phyloP scores from a whole-genome alignment of 2,888 invertebrate genomes.

The Dione juno region DNA sequence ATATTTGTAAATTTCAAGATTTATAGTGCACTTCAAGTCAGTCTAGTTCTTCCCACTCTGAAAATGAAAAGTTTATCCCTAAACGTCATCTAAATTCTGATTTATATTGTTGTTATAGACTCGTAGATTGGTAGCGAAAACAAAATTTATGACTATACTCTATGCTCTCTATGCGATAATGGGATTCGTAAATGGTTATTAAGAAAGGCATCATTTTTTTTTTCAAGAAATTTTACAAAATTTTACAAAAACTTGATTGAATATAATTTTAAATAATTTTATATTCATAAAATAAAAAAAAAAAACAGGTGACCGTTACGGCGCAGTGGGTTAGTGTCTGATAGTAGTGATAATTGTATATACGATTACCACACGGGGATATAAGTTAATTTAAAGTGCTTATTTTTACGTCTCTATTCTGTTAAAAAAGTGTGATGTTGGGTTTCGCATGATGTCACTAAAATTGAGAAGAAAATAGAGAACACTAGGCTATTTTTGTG shows the following conservation, averaged over 20 bases:
- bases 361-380: too few relatives aligned
- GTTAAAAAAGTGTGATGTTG: too few relatives aligned
- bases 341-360: too few relatives aligned
- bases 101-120: conserved; percentile 39
- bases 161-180: not conserved
- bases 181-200: conserved; percentile 4
- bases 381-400: too few relatives aligned
- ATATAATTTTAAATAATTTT: too few relatives aligned
- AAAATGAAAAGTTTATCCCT: conserved; percentile 32
- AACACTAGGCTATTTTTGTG: too few relatives aligned
- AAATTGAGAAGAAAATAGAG: too few relatives aligned
- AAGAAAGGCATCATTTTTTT: not conserved
- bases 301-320: too few relatives aligned
- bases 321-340: too few relatives aligned
- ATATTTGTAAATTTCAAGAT: conserved; percentile 10
- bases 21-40: conserved; percentile 17
- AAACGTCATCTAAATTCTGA: conserved; percentile 40
- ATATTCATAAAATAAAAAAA: too few relatives aligned
- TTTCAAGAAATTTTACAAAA: not conserved
- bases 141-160: conserved; percentile 16
- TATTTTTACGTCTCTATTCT: too few relatives aligned
- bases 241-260: not conserved
- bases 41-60: conserved; percentile 14
- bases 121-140: conserved; percentile 12
- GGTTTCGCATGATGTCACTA: too few relatives aligned